These are phyloP conservation scores for Atrichornis clamosus DNA, from an alignment of 2,113 vertebrate species.

Conservation along the genomic window DNA sequence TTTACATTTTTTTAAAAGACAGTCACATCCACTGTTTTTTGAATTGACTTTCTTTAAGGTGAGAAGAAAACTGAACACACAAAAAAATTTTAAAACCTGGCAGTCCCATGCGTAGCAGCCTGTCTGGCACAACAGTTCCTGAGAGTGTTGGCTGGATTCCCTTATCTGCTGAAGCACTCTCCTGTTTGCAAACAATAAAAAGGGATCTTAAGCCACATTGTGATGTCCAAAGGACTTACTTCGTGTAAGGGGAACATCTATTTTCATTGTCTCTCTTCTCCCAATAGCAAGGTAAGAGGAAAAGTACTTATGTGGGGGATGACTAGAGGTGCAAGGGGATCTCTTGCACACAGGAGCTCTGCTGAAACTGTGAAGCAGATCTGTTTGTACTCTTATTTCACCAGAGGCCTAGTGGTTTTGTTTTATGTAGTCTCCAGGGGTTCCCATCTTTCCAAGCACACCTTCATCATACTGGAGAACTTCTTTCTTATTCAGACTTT, in stretches of 20 bases:
- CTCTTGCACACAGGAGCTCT: neutral
- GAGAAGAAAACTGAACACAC: neutral
- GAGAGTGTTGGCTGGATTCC: neutral
- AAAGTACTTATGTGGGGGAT: neutral
- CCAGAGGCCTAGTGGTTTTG: neutral
- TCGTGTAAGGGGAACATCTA: fast-evolving
- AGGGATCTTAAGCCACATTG: neutral
- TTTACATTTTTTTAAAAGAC: neutral
- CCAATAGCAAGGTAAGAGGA: neutral
- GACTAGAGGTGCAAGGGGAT: neutral
- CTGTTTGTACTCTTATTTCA: neutral
- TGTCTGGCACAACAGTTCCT: neutral
- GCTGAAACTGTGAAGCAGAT: neutral
- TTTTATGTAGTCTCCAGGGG: neutral
- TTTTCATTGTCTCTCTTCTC: neutral
- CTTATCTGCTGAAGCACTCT: neutral
- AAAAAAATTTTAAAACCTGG: neutral
- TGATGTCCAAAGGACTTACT: neutral
- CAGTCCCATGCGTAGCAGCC: neutral
- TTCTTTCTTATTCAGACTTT: neutral
- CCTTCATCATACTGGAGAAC: neutral
- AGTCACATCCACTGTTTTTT: neutral
- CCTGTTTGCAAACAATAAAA: neutral
- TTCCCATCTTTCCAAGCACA: neutral
- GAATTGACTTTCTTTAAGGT: neutral